Evolutionary conservation across 2,888 invertebrate species (phyloP).

Genomic region (Masnerella sp.): DNA sequence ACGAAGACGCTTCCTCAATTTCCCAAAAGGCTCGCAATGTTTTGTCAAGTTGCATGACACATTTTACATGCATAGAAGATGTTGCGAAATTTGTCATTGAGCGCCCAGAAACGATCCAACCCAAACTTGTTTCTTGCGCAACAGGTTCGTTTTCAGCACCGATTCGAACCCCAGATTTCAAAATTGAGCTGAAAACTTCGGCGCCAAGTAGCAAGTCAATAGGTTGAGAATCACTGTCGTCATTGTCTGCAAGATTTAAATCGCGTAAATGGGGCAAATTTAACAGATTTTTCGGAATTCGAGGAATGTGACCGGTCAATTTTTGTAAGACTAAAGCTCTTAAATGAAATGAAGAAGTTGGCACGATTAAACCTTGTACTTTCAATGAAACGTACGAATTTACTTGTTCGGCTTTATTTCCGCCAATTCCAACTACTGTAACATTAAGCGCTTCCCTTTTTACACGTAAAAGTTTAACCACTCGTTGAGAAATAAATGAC

Average conservation of each 20-base stretch:
- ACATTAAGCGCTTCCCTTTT: constrained; percentile 1
- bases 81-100: neutral
- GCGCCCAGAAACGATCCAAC: neutral
- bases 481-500: constrained; percentile 7
- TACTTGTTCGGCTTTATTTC: constrained; percentile 2
- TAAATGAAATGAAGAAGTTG: neutral
- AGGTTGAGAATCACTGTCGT: neutral
- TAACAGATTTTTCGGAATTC: neutral
- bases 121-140: neutral
- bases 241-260: neutral
- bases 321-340: neutral
- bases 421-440: constrained; percentile 10
- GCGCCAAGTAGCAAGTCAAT: neutral
- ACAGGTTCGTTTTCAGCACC: neutral
- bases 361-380: neutral
- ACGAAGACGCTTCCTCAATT: constrained; percentile 6
- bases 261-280: neutral
- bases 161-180: neutral
- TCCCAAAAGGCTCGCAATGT: constrained; percentile 21
- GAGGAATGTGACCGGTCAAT: constrained; percentile 4
- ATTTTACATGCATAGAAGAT: neutral
- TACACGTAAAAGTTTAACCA: neutral
- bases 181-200: neutral
- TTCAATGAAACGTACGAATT: neutral
- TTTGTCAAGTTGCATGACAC: constrained; percentile 3